Percentiles rank a stretch among this genome's conserved stretches.
phyloP scores from a whole-genome alignment of 23 tunicate species.

The Trididemnum clinides region DNA sequence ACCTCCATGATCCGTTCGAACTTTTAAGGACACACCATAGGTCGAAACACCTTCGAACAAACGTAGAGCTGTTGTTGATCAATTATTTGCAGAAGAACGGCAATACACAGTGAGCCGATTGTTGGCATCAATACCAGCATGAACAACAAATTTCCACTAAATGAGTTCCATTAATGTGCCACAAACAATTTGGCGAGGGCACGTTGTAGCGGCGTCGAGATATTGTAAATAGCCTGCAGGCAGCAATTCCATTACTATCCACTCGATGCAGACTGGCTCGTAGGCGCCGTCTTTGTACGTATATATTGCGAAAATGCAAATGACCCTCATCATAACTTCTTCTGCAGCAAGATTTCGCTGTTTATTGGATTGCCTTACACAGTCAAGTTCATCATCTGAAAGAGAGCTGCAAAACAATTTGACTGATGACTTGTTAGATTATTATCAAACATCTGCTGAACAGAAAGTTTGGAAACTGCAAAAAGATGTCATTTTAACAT shows the following conservation, averaged over 20 bases:
- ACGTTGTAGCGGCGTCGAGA: not conserved
- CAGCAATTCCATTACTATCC: not conserved
- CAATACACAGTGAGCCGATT: not conserved
- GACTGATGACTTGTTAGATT: no score
- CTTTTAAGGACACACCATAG: not conserved
- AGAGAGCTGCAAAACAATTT: slow-evolving; percentile 9
- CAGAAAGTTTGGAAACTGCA: no score
- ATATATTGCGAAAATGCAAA: not conserved
- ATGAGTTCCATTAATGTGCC: slow-evolving; percentile 25
- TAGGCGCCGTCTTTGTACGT: not conserved
- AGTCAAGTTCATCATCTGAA: not conserved
- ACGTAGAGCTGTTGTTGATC: not conserved
- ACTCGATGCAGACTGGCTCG: slow-evolving; percentile 6
- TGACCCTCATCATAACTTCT: slow-evolving; percentile 3
- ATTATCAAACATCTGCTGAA: no score
- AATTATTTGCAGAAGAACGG: not conserved
- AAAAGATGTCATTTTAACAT: no score
- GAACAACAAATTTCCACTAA: slow-evolving; percentile 8
- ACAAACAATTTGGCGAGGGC: not conserved
- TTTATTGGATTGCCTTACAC: not conserved
- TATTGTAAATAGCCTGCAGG: not conserved
- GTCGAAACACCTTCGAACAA: not conserved
- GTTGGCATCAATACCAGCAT: not conserved
- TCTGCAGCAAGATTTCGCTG: not conserved
- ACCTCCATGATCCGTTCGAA: not conserved